These are phyloP conservation scores for Pogonomyrmex californicus DNA, from an alignment of 1,140 invertebrate species.

Conservation along the genomic window DNA sequence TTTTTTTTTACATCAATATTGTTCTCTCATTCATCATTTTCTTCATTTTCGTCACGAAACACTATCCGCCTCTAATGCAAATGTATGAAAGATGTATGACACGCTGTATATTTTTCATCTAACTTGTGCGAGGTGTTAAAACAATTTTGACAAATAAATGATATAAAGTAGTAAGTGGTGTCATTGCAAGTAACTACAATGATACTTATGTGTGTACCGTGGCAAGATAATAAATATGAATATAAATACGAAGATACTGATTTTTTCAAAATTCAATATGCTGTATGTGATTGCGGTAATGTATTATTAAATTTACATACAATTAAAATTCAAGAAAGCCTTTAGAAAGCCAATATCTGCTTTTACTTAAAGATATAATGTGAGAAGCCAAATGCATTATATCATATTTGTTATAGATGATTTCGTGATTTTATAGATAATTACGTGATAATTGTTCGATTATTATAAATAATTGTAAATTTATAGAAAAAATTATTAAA, in stretches of 20 bases:
- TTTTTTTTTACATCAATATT: background rate
- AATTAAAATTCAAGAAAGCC: background rate
- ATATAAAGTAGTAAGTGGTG: background rate
- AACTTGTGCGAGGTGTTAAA: background rate
- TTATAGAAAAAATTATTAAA: background rate
- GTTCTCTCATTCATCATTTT: background rate
- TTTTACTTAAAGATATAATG: background rate
- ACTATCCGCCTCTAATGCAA: background rate
- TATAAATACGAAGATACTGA: no score
- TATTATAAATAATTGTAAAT: background rate
- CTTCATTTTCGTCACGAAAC: background rate
- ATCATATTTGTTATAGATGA: background rate
- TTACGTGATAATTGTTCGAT: background rate
- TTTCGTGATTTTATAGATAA: background rate
- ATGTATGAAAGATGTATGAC: slow-evolving; percentile 7
- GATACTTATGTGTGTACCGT: background rate
- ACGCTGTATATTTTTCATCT: background rate
- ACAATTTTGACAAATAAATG: slow-evolving; percentile 2
- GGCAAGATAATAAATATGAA: background rate
- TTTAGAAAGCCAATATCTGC: background rate
- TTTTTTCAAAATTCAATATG: background rate
- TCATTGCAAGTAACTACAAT: background rate
- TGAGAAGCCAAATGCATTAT: background rate
- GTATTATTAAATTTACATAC: background rate
- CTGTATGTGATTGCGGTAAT: background rate